Base-by-base conservation (phyloP, 2,888 invertebrate species). In the Cyrtodaria siliqua region DNA sequence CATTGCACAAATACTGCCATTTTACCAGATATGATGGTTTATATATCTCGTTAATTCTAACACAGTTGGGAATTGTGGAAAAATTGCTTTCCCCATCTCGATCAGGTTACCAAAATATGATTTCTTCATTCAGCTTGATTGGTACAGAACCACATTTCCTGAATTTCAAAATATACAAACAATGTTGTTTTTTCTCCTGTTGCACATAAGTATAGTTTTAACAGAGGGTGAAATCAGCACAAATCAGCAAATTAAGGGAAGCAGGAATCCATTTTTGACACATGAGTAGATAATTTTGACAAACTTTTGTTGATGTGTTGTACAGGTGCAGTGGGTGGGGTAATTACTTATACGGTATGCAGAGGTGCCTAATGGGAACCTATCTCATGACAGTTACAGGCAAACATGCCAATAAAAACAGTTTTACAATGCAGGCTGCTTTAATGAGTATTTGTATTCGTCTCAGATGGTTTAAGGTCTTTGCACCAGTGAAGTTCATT, bases 261-360 rank as follows among this genome's bases (percentile, higher is more conserved):
- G 9, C 14, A 26, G 66, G 72, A 53, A 29, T 59, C 64, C 59
- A 64, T 62, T 64, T 61, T 72, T 72, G 72, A 72, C 72, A 72
- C 66, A 55, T 55, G 55, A 71, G 72, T 66, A 60, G 72, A 72
- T 72, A 66, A 72, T 64, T 72, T 72, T 72, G 72, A 72, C 72
- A 72, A 72, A 60, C 20, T 60, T 53, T 29, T 27, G 50, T 60
- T 72, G 60, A 72, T 72, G 50, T 47, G 38, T 66, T 66, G 40
- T 50, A 57, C 72, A 72, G 72, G 64, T 72, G 72, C 53, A 42
- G 62, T 62, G 67, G 64, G 64, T 64, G 64, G 64, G 60, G 71
- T 59, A 71, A 71, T 71, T 64, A 40, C 52, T 71, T 71, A 52
- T 29, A 59, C 71, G 64, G n/a, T 26, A 9, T n/a, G 27, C 20